phyloP scores from a whole-genome alignment of 2,888 invertebrate genomes.

The Epistrophe grossulariae region DNA sequence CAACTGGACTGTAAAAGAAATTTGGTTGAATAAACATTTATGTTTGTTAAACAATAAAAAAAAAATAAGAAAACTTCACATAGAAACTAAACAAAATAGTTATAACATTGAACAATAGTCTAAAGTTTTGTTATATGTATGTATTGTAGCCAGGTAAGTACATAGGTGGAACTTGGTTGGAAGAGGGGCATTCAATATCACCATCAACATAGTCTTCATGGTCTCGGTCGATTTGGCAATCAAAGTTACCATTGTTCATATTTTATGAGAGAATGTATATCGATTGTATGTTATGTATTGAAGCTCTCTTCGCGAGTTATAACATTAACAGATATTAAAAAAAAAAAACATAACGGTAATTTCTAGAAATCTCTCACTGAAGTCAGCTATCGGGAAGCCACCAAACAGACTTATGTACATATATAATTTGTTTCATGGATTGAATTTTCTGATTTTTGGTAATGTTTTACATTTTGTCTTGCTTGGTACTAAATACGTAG shows the following conservation, averaged over 20 bases:
- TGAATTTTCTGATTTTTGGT: no score
- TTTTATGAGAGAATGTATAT: neutral
- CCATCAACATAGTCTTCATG: neutral
- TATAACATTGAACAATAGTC: neutral
- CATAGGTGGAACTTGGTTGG: neutral
- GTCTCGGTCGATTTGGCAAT: slow-evolving; percentile 2
- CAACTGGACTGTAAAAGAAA: neutral
- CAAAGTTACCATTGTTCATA: neutral
- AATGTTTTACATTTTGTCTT: no score
- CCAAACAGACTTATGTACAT: no score
- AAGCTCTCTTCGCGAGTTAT: neutral
- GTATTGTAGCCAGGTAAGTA: no score
- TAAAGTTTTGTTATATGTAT: neutral
- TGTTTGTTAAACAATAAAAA: neutral
- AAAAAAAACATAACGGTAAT: no score
- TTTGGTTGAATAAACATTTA: slow-evolving; percentile 9
- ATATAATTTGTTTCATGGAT: no score
- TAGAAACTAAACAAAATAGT: neutral
- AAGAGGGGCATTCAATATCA: neutral
- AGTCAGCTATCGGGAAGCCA: no score
- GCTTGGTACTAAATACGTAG: no score
- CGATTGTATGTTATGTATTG: neutral
- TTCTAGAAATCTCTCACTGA: no score
- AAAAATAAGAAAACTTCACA: neutral
- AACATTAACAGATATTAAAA: no score